phyloP scores from a whole-genome alignment of 2,797 vertebrate species.

The Anisognathus igniventris region DNA sequence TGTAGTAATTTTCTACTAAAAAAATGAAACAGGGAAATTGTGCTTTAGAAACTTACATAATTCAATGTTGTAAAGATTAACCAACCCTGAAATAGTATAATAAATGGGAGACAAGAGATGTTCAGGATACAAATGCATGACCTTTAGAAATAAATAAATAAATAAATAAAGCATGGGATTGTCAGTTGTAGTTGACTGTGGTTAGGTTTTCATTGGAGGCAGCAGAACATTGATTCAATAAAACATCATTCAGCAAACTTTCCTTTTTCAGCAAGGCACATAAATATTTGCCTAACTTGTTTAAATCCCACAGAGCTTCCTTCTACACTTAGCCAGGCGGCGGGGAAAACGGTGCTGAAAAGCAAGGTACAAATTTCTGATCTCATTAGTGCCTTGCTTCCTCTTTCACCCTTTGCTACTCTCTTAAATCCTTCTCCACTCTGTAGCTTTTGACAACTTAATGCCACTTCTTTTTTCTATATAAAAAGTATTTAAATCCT shows the following conservation, averaged over 20 bases:
- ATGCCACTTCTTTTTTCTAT: neutral
- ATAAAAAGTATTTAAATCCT: neutral
- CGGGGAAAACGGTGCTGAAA: neutral
- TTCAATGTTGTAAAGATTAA: constrained; percentile 59
- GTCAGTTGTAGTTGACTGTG: neutral
- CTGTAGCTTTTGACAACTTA: neutral
- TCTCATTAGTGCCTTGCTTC: neutral
- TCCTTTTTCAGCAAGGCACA: neutral
- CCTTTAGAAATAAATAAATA: constrained; percentile 51
- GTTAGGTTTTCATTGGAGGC: neutral
- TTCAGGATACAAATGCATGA: constrained; percentile 38
- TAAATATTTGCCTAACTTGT: constrained; percentile 36
- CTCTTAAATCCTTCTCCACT: neutral
- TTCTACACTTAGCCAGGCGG: neutral
- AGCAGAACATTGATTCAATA: constrained; percentile 8
- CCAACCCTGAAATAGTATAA: constrained; percentile 49
- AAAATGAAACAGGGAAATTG: neutral
- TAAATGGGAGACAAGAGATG: constrained; percentile 2
- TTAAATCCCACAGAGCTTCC: neutral
- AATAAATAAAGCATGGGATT: neutral
- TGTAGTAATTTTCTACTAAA: constrained; percentile 17
- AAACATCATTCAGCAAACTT: neutral
- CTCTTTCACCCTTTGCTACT: neutral
- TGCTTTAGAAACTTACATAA: constrained; percentile 50
- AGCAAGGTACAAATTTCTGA: neutral